Conservation (phyloP, 2,797 vertebrate species). For the Notamacropus eugenii region DNA sequence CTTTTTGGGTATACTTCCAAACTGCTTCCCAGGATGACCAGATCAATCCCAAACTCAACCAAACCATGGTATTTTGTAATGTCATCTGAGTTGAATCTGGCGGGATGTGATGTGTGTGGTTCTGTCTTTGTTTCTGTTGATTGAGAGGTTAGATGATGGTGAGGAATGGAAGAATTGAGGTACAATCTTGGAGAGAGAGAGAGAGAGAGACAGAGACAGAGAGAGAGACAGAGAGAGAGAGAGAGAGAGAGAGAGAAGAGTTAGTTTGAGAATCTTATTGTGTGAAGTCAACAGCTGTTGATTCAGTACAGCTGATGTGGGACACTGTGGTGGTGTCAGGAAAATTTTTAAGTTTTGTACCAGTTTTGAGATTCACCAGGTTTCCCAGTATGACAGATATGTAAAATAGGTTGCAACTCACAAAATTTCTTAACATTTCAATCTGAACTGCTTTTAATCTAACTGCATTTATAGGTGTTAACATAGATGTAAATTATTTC, state of each 20-base stretch:
- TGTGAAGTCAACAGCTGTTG: background rate
- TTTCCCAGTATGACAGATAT: background rate
- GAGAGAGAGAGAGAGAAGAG: too few species aligned
- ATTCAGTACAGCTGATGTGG: background rate
- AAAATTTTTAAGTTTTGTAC: background rate
- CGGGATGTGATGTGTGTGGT: background rate
- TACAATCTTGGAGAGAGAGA: background rate
- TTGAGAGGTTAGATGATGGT: background rate
- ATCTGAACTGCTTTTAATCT: slow-evolving; percentile 60
- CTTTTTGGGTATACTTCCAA: background rate
- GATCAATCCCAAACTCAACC: background rate
- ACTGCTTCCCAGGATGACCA: background rate
- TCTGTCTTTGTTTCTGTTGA: background rate
- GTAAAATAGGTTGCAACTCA: slow-evolving; percentile 46
- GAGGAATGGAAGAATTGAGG: background rate
- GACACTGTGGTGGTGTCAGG: too few species aligned
- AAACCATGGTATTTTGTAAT: background rate
- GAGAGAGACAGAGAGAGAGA: too few species aligned
- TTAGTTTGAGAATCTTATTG: background rate
- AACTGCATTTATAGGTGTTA: slow-evolving; percentile 61
- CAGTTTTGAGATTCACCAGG: background rate
- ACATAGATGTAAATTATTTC: slow-evolving; percentile 41
- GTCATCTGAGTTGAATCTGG: background rate
- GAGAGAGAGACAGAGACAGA: too few species aligned
- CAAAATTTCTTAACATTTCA: slow-evolving; percentile 34